phyloP scores from a whole-genome alignment of 2,888 invertebrate species.

The Noctua fimbriata region DNA sequence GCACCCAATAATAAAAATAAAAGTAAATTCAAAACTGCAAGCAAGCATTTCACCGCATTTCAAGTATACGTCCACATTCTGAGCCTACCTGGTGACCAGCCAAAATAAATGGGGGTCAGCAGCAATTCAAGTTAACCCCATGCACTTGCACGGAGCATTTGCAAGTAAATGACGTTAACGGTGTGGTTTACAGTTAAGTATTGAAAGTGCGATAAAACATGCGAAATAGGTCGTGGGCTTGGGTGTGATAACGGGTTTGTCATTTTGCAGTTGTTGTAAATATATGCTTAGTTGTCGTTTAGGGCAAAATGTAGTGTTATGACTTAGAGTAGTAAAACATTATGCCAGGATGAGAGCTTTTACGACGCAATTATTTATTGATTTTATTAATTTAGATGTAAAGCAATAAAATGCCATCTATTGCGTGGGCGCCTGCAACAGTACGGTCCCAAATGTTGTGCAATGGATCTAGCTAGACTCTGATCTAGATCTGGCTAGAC shows the following conservation, averaged over 20 bases:
- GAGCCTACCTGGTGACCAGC: slow-evolving; percentile 28
- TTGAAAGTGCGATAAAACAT: slow-evolving; percentile 53
- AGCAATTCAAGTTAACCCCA: slow-evolving; percentile 30
- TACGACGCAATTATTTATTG: neutral
- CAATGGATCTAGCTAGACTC: neutral
- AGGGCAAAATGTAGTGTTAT: neutral
- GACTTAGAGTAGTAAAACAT: neutral
- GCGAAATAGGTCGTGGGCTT: slow-evolving; percentile 43
- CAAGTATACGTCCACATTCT: slow-evolving; percentile 22
- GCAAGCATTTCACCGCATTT: slow-evolving; percentile 15
- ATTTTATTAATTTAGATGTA: neutral
- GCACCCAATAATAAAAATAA: slow-evolving; percentile 2
- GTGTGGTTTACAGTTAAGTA: slow-evolving; percentile 49
- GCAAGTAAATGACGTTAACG: slow-evolving; percentile 53
- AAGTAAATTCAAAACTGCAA: neutral
- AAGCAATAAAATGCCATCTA: too few relatives aligned
- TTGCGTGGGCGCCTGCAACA: too few relatives aligned
- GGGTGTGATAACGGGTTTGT: slow-evolving; percentile 17
- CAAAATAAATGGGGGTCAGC: slow-evolving; percentile 35
- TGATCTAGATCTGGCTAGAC: too few relatives aligned
- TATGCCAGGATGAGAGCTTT: neutral
- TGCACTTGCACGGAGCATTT: slow-evolving; percentile 47
- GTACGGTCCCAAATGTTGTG: too few relatives aligned
- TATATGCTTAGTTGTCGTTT: neutral
- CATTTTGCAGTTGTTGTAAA: neutral